Evolutionary conservation across 1,140 invertebrate genomes (phyloP), one percentile per base, ranked within the genome.

Genomic region (Neelides sp.): DNA sequence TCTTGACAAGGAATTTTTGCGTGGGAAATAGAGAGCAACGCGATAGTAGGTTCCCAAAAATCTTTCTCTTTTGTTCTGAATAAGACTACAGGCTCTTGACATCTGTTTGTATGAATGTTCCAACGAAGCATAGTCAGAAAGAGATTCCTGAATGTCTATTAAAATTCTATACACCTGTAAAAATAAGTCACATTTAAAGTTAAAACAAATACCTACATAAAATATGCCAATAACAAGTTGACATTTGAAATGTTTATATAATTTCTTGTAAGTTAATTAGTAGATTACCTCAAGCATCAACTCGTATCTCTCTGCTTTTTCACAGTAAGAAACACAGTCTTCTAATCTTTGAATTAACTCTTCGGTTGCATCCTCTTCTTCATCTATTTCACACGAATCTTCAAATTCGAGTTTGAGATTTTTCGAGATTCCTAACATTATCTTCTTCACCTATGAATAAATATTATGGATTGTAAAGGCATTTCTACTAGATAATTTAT

Each of bases 61-160:
- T 24, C 59, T 8, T 48, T 61, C 59, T n/a, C 55, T 35, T 30
- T 61, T 61, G 28, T 57, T 61, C 34, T 61, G 55, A 35, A 61
- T 57, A 19, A 57, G 50, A 24, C 32, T 36, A 41, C 59, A 61
- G 0, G 55, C 55, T 28, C 44, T 37, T 7, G 55, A 52, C 59
- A 61, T 61, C 51, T 57, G 55, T 34, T 55, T 55, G 46, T 61
- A 61, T 1, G 52, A 55, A 34, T 61, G 59, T 37, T 61, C 55
- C 24, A 61, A 28, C 4, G 55, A 41, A 2, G 59, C 59, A 42
- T 61, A 57, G 42, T 61, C 59, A 7, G 55, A 57, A 4, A 53
- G 17, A 26, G 52, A 57, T 34, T 61, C 59, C 55, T 61, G 59
- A 36, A 61, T 61, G 22, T 57, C 52, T 8, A 61, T 50, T 24